Conservation (phyloP, 2,113 vertebrate species). For the Aramus guarauna region DNA sequence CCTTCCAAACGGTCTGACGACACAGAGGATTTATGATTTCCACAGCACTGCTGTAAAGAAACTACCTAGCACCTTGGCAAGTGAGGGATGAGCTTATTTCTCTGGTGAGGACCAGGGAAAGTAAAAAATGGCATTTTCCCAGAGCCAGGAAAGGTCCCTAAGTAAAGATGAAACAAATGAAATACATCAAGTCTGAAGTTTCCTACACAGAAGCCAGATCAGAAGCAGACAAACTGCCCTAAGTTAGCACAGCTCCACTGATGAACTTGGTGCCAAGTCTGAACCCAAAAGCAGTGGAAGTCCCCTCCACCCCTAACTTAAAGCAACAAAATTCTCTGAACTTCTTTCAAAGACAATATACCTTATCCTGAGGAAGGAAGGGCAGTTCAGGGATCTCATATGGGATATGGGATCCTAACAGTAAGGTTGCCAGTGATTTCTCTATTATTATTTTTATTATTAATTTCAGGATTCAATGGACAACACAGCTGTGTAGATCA, state of each 20-base stretch:
- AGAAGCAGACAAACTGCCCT: neutral
- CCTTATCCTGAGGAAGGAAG: neutral
- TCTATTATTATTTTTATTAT: neutral
- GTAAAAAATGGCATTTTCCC: neutral
- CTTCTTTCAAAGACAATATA: neutral
- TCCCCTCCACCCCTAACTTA: accelerated
- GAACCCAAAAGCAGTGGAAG: neutral
- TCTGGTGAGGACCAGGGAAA: neutral
- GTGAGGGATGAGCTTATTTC: neutral
- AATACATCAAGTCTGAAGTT: neutral
- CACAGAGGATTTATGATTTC: neutral
- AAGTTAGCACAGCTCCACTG: neutral
- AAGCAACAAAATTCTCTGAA: neutral
- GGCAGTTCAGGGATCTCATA: neutral
- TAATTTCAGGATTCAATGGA: neutral
- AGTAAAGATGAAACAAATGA: neutral
- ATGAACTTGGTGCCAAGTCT: neutral
- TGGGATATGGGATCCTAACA: neutral
- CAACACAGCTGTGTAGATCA: neutral
- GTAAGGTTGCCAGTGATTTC: neutral
- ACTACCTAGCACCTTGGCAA: neutral
- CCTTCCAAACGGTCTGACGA: neutral
- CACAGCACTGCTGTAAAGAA: neutral
- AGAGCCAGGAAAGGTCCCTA: neutral
- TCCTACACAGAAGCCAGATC: neutral